Base-by-base conservation (phyloP, 2,888 invertebrate species). In the Heteromyza rotundicornis region DNA sequence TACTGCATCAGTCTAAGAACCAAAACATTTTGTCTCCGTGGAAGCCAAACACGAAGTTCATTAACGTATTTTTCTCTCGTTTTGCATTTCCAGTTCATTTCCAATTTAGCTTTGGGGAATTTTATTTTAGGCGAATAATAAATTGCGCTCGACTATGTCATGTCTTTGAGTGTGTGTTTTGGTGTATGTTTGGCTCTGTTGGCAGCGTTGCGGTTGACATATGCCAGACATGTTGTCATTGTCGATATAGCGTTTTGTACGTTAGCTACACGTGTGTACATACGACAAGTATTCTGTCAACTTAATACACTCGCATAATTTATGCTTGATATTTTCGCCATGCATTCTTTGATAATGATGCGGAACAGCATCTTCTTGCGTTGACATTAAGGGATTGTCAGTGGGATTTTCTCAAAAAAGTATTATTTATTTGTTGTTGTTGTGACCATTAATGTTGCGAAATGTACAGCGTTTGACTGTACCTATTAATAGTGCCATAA, bases 261-360 rank as follows among this genome's bases (percentile, higher is more conserved):
- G 32, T 12, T 32, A 32, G n/a, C 40, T 40, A 40, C 10, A 40
- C 40, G 14, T 40, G 14, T n/a, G 14, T n/a, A 40, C 40, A 40
- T n/a, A 40, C 40, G n/a, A 40, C 40, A 40, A 40, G n/a, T n/a
- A 40, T 14, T 3, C 14, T 3, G 10, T 12, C 14, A 40, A 3
- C 40, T 3, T 3, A 3, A 40, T n/a, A 40, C 40, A 3, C n/a
- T 3, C 40, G 14, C 40, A 40, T 14, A 40, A 40, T 40, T 40
- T 40, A 40, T 40, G 40, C 40, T n/a, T n/a, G 40, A 40, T n/a
- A 40, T 40, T 40, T n/a, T n/a, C n/a, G n/a, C n/a, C n/a, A n/a
- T n/a, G 14, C n/a, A 40, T 40, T 7, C 40, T 7, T 40, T 40
- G 40, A 8, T 40, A 40, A 40, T 40, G 40, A 40, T n/a, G 40